A percentile compares a stretch with the other conserved stretches of the same genome.
Evolutionary conservation across 2,888 invertebrate genomes (phyloP).

Genomic region (Adineta ricciae): DNA sequence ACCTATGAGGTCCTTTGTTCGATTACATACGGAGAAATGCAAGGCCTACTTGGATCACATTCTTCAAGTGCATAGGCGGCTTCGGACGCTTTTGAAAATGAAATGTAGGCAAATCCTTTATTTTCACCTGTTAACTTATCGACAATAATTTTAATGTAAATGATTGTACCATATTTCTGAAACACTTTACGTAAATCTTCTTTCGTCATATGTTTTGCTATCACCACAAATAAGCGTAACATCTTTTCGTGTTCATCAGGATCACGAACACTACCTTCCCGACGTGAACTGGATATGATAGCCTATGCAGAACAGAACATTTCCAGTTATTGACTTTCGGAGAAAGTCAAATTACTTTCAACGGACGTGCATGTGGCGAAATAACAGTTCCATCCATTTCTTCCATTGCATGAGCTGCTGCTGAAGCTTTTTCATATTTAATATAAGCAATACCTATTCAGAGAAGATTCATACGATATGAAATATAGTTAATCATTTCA

Average conservation of each 20-base stretch:
- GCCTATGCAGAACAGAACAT: constrained; percentile 40
- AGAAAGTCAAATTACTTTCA: constrained; percentile 60
- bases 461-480: too few species aligned
- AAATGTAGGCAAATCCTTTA: constrained; percentile 66
- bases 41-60: constrained; percentile 57
- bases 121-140: constrained; percentile 61
- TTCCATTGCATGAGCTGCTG: constrained; percentile 76
- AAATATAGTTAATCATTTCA: neutral
- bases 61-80: constrained; percentile 73
- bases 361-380: constrained; percentile 60
- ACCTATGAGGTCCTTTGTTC: neutral
- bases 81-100: constrained; percentile 65
- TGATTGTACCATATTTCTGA: constrained; percentile 53
- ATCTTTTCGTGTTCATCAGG: constrained; percentile 66
- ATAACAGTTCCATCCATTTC: constrained; percentile 70
- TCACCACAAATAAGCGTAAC: constrained; percentile 71
- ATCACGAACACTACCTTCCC: constrained; percentile 63
- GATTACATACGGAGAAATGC: too few species aligned
- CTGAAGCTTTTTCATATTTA: constrained; percentile 76
- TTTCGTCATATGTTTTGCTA: constrained; percentile 66
- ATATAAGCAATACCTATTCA: constrained; percentile 57
- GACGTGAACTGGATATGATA: constrained; percentile 56
- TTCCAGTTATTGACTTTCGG: too few species aligned
- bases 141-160: constrained; percentile 57
- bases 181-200: constrained; percentile 52